Conservation (phyloP, 2,888 invertebrate species). For the Drosophila paramelanica region DNA sequence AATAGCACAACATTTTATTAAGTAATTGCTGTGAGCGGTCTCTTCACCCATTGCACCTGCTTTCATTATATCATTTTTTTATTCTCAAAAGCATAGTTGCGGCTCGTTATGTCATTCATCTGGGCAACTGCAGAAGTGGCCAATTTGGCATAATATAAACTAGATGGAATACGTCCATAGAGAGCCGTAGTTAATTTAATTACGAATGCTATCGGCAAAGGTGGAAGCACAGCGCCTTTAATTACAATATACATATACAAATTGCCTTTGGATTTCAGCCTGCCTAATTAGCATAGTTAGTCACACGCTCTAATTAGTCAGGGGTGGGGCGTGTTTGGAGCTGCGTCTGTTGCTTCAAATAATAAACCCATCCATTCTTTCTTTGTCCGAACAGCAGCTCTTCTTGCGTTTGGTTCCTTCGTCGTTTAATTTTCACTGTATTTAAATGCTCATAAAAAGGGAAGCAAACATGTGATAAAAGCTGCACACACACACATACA, state of each 20-base stretch:
- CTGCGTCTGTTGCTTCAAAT: no score
- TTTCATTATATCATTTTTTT: not conserved
- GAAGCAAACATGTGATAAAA: constrained; percentile 73
- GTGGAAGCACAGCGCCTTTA: constrained; percentile 3
- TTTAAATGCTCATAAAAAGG: constrained; percentile 68
- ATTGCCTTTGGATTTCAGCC: constrained; percentile 8
- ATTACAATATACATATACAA: not conserved
- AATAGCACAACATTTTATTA: constrained; percentile 55
- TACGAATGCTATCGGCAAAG: constrained; percentile 9
- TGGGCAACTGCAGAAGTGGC: constrained; percentile 3
- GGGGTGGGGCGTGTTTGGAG: no score
- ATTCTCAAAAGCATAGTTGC: not conserved
- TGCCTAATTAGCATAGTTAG: constrained; percentile 15
- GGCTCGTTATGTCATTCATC: constrained; percentile 30
- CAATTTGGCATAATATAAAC: constrained; percentile 51
- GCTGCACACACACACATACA: constrained; percentile 34
- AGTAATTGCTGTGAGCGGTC: constrained; percentile 41
- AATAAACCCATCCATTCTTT: no score
- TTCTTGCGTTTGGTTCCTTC: constrained; percentile 16
- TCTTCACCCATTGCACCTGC: not conserved
- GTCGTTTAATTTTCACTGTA: constrained; percentile 49
- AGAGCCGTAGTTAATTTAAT: constrained; percentile 16
- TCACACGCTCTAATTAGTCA: constrained; percentile 18
- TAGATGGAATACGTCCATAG: not conserved
- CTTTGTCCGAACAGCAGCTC: not conserved